Base-by-base conservation (phyloP, 2,888 invertebrate species). In the Exephanes ischioxanthus region DNA sequence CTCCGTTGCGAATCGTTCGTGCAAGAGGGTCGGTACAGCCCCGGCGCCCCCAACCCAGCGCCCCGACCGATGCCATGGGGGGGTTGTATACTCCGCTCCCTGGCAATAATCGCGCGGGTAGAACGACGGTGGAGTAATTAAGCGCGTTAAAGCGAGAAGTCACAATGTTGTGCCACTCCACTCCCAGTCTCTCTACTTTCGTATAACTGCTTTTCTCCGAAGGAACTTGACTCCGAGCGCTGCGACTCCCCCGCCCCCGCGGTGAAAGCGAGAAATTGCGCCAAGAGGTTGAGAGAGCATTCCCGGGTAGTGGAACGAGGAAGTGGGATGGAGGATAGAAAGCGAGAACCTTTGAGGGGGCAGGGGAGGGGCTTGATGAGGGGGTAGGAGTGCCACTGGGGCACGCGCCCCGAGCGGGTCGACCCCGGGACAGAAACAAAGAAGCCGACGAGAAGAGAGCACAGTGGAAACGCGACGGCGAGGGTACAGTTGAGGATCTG, bases 41-140 rank as follows among this genome's bases (percentile, higher is more conserved):
- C 41, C 26, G 26, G 26, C 58, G 26, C 26, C 58, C 22, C 11
- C 22, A 9, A 22, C 11, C 45, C 19, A 3, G 58, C 22, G 19
- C 26, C 1, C 26, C 11, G 26, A 58, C 9, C 11, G 26, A 26
- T 58, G 22, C 11, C 9, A 19, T 2, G 58, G 45, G 14, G 26
- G 14, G 45, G 45, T 45, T 53, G n/a, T 19, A 53, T 33, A 63
- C 33, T 63, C n/a, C 41, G 22, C 48, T 11, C 1, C 61, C 48
- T 53, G 75, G 45, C 75, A 71, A 75, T 84, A 84, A 84, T 82
- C 76, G 75, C 75, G 55, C 45, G 73, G 76, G 84, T 73, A 81
- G 86, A 88, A 84, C 85, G 89, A 91, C 90, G 89, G 89, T 88
- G 51, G 85, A 88, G 86, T 88, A 89, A 92, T 91, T 90, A 90